Percentiles rank a stretch among this genome's conserved stretches.
Conservation (phyloP, 2,113 vertebrate genomes). For the Chaetorhynchus papuensis region DNA sequence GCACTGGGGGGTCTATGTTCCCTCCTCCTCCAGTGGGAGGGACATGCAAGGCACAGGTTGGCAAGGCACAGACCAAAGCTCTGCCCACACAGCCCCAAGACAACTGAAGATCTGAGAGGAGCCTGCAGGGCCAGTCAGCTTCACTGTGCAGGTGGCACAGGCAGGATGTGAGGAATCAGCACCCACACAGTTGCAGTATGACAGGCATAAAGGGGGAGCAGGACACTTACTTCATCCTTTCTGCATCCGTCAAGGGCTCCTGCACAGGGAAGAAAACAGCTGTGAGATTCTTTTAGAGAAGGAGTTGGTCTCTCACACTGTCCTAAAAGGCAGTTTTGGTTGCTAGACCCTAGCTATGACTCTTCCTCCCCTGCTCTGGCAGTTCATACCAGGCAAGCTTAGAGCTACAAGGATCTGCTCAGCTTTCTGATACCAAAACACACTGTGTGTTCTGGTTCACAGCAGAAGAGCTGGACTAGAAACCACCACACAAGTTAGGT, state of each 20-base stretch:
- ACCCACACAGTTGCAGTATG: not conserved
- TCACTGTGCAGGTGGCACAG: not conserved
- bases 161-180: not conserved
- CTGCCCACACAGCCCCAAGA: not conserved
- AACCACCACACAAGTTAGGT: not conserved
- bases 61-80: not conserved
- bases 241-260: conserved; percentile 85
- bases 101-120: not conserved
- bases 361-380: not conserved
- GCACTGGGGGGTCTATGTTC: not conserved
- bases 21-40: not conserved
- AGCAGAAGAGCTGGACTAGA: not conserved
- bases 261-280: conserved; percentile 70
- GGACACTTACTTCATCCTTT: conserved; percentile 89
- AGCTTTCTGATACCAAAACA: not conserved
- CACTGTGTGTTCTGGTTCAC: not conserved
- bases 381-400: not conserved
- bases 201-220: not conserved
- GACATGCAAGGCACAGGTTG: not conserved
- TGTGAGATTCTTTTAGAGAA: conserved; percentile 26
- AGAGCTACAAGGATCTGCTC: not conserved
- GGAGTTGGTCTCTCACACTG: not conserved
- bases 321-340: not conserved
- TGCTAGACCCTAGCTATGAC: not conserved
- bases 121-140: not conserved